Evolutionary conservation across 2,113 vertebrate species (phyloP), one percentile per base, ranked within the genome.

Genomic region (Spermophilus dauricus): DNA sequence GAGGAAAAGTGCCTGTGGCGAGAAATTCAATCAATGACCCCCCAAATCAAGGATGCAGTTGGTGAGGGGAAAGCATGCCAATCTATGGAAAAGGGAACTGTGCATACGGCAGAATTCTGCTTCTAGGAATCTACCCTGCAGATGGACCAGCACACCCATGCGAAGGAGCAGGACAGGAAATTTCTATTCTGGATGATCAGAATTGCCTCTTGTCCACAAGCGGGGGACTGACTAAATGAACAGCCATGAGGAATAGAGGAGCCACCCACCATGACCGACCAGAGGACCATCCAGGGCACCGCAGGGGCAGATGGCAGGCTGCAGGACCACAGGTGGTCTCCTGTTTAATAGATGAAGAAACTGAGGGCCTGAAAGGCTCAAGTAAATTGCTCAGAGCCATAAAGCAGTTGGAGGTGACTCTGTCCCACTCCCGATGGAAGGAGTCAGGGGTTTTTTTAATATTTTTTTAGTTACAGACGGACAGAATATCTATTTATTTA

Each of bases 101-200:
- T 32, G 20, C 24, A 10, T 2, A 4, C 3, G 37, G 45, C 34
- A 45, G 56, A 56, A 69, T 8, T 17, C 45, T 42, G 56, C 48
- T 18, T 58, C 61, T 4, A 48, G 63, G 45, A 39, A 39, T 9
- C 39, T 10, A 1, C 1, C 51, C 45, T 48, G 18, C 61, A 48
- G 80, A 45, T 1, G 1, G 0, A 12, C 14, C 0, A 9, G 61
- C 45, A 16, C 83, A 14, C 78, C 9, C 39, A 9, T 8, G n/a
- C 32, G 3, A 4, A 2, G 56, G 24, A 0, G 20, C 30, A 0
- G 42, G 32, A 10, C 20, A 22, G 45, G 42, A 2, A 1, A 26
- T 12, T 20, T 70, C 48, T 39, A 51, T 12, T 30, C 22, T 63
- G 22, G 20, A 17, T 28, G 10, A 26, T 0, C 3, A 53, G 53